Conservation (phyloP, 2,888 invertebrate species). For the Drosophila prostipennis region DNA sequence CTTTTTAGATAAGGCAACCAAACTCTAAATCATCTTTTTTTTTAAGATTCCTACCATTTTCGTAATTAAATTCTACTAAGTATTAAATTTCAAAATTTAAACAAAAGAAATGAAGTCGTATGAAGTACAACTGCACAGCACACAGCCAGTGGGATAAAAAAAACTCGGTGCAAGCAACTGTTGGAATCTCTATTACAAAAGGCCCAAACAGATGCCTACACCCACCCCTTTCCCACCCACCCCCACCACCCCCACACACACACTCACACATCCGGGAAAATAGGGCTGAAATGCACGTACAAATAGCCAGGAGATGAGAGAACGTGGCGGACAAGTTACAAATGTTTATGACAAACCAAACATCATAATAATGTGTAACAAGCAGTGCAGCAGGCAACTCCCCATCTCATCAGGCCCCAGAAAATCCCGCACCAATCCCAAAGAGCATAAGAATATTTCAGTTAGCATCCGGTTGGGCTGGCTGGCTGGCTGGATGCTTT, state of each 20-base stretch:
- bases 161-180: conserved; percentile 20
- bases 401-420: neutral
- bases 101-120: neutral
- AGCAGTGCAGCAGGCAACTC: conserved; percentile 49
- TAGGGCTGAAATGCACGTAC: conserved; percentile 29
- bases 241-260: neutral
- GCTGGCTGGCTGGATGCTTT: conserved; percentile 1
- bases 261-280: neutral
- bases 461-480: conserved; percentile 23
- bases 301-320: conserved; percentile 18
- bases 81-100: neutral
- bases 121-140: conserved; percentile 5
- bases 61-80: neutral
- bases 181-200: conserved; percentile 26
- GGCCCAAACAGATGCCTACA: conserved; percentile 11
- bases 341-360: conserved; percentile 79
- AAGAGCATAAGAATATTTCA: conserved; percentile 45
- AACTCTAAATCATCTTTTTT: no score
- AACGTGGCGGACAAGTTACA: conserved; percentile 67
- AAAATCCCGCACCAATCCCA: conserved; percentile 10
- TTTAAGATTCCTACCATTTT: no score
- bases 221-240: neutral
- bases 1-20: neutral
- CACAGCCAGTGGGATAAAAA: neutral
- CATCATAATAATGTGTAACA: conserved; percentile 72